Conservation (phyloP, 2,113 vertebrate genomes). For the Suricata suricatta region DNA sequence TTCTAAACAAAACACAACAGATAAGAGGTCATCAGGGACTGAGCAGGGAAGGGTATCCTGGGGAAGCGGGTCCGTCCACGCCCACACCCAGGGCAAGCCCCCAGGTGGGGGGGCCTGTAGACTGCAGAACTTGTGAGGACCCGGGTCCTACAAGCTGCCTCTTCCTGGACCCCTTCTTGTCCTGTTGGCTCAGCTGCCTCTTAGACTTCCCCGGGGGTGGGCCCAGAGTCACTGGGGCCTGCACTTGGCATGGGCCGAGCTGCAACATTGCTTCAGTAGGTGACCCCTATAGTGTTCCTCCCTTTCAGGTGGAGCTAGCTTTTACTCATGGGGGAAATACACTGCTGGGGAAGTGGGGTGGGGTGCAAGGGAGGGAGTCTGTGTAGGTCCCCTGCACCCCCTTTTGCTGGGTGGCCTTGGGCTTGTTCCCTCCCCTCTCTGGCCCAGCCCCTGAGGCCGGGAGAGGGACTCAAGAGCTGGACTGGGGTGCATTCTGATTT, state of each 20-base stretch:
- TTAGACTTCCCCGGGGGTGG: background rate
- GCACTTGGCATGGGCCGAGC: background rate
- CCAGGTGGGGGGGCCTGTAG: background rate
- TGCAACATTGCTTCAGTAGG: background rate
- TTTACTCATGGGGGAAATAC: background rate
- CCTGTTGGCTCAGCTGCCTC: background rate
- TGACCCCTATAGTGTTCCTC: background rate
- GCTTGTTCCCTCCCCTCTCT: background rate
- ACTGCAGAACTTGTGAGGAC: background rate
- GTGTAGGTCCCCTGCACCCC: background rate
- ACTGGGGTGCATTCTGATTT: background rate
- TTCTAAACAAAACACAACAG: background rate
- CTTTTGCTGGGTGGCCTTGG: background rate
- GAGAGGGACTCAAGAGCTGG: background rate
- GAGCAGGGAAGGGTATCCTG: background rate
- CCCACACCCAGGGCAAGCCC: background rate
- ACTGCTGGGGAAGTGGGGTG: background rate
- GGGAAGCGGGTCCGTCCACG: background rate
- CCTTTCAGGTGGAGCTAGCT: background rate
- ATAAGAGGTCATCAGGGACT: background rate
- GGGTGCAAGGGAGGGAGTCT: background rate
- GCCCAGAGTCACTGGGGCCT: background rate
- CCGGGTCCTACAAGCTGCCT: background rate
- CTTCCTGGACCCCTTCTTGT: background rate
- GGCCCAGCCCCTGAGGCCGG: background rate